Evolutionary conservation across 2,888 invertebrate genomes (phyloP), one percentile per base, ranked within the genome.

Genomic region (Cephus pygmeus): DNA sequence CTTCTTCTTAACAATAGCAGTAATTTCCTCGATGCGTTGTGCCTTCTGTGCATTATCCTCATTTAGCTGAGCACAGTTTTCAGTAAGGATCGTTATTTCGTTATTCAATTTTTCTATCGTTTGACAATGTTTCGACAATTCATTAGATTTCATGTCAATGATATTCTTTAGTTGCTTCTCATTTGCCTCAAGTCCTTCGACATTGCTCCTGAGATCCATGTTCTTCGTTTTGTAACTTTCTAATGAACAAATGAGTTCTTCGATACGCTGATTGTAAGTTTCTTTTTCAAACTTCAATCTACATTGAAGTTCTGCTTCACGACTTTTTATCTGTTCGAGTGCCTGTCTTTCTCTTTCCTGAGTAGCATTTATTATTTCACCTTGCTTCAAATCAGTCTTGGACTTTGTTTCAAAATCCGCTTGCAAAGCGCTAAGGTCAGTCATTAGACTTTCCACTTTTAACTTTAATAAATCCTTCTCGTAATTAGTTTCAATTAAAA

Each of bases 81-180:
- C 82, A 4, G 89, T 88, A 40, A 92, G 90, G 30, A 92, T 90
- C 73, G 91, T 91, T 0, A 92, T 88, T 85, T 93, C 91, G 34
- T 87, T 88, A 68, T 92, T 91, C 35, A 93, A 82, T 76, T 91
- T 91, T 3, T 86, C 83, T 73, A 92, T 90, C 79, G 92, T 92
- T 11, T 89, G 86, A 79, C 88, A 88, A 31, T 92, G 89, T 12
- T 88, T 91, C 11, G 88, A 87, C 69, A 88, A 85, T 69, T 93
- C 92, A 76, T 88, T 91, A 0, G 78, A 80, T 69, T 87, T 89
- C 30, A 86, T 77, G 12, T 88, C 86, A 2, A 89, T 83, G 9
- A 85, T 92, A 83, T 81, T 93, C 84, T 85, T 92, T 88, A 79
- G 77, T 75, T 81, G 91, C 83, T 82, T 90, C 36, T 90, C 87